Conservation (phyloP, 1,140 invertebrate genomes). For the Zaprionus davidi region DNA sequence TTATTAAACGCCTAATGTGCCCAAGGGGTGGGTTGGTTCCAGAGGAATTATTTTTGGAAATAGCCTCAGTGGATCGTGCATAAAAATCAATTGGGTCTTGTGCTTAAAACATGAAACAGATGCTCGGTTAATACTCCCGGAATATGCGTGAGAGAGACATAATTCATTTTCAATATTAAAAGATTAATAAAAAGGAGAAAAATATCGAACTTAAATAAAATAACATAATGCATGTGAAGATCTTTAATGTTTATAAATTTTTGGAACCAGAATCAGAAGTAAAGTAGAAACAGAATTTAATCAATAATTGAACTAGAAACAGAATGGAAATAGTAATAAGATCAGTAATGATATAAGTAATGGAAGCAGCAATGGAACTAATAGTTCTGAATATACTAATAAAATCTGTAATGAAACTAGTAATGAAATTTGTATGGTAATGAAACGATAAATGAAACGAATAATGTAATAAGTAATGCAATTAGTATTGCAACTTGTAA, state of each 20-base stretch:
- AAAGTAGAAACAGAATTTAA: not conserved
- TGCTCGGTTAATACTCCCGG: not conserved
- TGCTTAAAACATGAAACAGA: conserved; percentile 4
- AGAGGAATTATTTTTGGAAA: not conserved
- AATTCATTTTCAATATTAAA: not conserved
- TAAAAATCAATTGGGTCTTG: not conserved
- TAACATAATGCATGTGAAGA: not conserved
- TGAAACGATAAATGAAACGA: too few species aligned
- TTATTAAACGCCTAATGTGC: conserved; percentile 29
- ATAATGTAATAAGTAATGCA: too few species aligned
- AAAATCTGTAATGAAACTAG: not conserved
- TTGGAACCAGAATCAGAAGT: too few species aligned
- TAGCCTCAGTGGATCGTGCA: not conserved
- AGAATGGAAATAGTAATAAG: not conserved
- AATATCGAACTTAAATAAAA: not conserved
- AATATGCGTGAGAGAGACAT: not conserved
- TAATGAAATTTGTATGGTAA: not conserved
- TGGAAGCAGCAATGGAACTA: too few species aligned
- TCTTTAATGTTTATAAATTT: too few species aligned
- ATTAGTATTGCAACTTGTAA: too few species aligned
- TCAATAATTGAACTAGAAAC: not conserved
- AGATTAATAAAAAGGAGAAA: not conserved
- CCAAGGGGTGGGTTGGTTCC: not conserved
- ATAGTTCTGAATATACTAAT: not conserved
- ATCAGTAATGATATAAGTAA: not conserved